Evolutionary conservation across 1,140 invertebrate genomes (phyloP).

Genomic region (Heliothis subflexa): DNA sequence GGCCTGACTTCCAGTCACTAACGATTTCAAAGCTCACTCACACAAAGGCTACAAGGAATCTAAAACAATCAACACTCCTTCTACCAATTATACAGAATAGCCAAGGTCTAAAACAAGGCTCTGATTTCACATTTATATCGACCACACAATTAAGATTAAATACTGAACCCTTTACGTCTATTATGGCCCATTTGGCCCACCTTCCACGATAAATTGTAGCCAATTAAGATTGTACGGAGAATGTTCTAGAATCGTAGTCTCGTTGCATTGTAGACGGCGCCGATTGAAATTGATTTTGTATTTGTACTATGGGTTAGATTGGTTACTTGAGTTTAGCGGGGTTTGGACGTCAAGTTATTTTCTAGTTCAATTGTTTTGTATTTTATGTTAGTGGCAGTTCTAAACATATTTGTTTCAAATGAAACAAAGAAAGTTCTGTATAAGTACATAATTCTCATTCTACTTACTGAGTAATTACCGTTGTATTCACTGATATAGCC

Average conservation of each 20-base stretch:
- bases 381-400: no score
- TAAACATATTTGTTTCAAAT: no score
- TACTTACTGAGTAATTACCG: neutral
- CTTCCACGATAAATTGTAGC: slow-evolving; percentile 51
- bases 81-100: slow-evolving; percentile 2
- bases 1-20: neutral
- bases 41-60: slow-evolving; percentile 1
- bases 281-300: slow-evolving; percentile 10
- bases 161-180: slow-evolving; percentile 49
- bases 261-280: slow-evolving; percentile 12
- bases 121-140: slow-evolving; percentile 49
- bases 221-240: slow-evolving; percentile 53
- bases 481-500: neutral
- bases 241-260: slow-evolving; percentile 16
- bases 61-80: slow-evolving; percentile 26
- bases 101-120: slow-evolving; percentile 27
- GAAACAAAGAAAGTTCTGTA: no score
- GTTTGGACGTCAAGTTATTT: no score
- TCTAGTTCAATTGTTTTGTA: no score
- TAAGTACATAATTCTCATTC: neutral
- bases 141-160: slow-evolving; percentile 53
- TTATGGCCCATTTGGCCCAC: slow-evolving; percentile 50
- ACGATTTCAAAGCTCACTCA: neutral
- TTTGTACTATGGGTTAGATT: no score
- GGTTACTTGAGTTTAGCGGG: no score